phyloP scores from a whole-genome alignment of 2,888 invertebrate species.

The Gibbula magus region DNA sequence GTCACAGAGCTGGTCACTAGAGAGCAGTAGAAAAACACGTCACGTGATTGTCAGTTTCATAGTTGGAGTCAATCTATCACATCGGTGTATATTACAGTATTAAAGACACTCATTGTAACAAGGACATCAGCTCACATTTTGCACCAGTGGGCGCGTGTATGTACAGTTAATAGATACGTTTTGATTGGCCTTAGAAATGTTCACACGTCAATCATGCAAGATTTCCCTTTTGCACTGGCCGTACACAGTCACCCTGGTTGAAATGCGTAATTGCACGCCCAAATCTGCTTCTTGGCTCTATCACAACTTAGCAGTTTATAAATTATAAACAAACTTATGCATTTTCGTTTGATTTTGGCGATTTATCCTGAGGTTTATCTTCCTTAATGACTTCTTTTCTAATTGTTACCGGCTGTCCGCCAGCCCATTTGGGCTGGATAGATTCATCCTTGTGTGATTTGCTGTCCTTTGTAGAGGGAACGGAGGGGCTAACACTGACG shows the following conservation, averaged over 20 bases:
- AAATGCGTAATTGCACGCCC: slow-evolving; percentile 1
- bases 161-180: neutral
- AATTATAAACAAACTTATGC: neutral
- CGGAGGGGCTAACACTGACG: slow-evolving; percentile 2
- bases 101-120: neutral
- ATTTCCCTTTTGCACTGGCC: neutral
- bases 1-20: neutral
- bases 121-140: neutral
- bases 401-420: slow-evolving; percentile 20
- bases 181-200: neutral
- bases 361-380: slow-evolving; percentile 11
- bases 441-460: slow-evolving; percentile 9
- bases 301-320: neutral
- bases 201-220: neutral
- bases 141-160: neutral
- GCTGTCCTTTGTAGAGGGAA: neutral
- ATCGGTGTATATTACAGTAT: neutral
- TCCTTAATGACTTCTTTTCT: slow-evolving; percentile 2
- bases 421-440: slow-evolving; percentile 19
- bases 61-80: neutral
- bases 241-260: neutral
- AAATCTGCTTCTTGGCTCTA: neutral
- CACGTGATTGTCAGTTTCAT: slow-evolving; percentile 1
- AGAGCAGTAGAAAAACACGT: neutral
- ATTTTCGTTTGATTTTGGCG: slow-evolving; percentile 11